Percentiles rank a stretch among this genome's conserved stretches.
These are phyloP conservation scores for Heliopora coerulea DNA, from an alignment of 92 coral and sea anemone species.

Conservation along the genomic window DNA sequence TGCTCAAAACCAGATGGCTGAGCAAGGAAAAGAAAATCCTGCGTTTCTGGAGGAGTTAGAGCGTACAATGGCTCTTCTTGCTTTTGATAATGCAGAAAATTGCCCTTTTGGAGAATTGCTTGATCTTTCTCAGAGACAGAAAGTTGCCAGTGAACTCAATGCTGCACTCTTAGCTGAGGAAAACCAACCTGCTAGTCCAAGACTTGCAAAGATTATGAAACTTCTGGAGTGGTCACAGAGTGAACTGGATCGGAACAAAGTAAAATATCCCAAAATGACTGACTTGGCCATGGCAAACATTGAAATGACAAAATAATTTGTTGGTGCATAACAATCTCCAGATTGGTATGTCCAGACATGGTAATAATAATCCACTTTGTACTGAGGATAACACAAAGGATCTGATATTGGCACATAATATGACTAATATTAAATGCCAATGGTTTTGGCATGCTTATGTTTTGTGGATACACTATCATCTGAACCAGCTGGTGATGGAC, in stretches of 20 bases:
- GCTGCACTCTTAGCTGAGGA: slow-evolving; percentile 95
- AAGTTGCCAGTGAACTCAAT: slow-evolving; percentile 97
- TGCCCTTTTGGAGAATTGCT: slow-evolving; percentile 93
- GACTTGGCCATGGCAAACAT: slow-evolving; percentile 82
- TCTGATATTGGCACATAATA: too few relatives aligned
- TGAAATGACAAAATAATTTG: slow-evolving; percentile 62
- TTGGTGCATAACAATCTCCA: too few relatives aligned
- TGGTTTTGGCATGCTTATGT: too few relatives aligned
- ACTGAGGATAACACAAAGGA: too few relatives aligned
- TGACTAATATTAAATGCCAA: too few relatives aligned
- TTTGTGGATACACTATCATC: too few relatives aligned
- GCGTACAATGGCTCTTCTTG: slow-evolving; percentile 94
- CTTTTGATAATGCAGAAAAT: slow-evolving; percentile 95
- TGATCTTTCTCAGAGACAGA: slow-evolving; percentile 91
- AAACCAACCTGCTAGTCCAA: slow-evolving; percentile 81
- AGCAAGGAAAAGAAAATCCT: slow-evolving; percentile 90
- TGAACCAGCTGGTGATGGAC: too few relatives aligned
- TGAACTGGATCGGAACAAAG: slow-evolving; percentile 91
- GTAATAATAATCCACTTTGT: too few relatives aligned
- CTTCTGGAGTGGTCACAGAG: slow-evolving; percentile 93
- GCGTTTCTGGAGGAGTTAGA: slow-evolving; percentile 93
- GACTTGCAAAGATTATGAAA: slow-evolving; percentile 83
- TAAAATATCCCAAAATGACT: slow-evolving; percentile 93
- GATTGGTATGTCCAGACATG: too few relatives aligned
- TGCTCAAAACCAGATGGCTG: slow-evolving; percentile 96